Conservation (phyloP, 2,113 vertebrate species). For the Alethe diademata region DNA sequence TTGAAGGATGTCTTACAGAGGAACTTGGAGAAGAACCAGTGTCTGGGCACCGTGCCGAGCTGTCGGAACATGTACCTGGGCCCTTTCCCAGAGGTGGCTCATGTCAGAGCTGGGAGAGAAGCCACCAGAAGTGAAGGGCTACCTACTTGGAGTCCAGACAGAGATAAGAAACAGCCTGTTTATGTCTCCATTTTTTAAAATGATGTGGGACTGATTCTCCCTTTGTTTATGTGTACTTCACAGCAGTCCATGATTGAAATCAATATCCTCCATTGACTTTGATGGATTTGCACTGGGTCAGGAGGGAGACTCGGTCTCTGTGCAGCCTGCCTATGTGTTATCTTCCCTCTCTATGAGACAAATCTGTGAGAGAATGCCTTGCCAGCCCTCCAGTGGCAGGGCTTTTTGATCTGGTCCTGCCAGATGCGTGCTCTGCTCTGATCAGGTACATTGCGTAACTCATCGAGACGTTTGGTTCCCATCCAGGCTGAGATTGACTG, state of each 20-base stretch:
- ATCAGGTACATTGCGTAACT: background rate
- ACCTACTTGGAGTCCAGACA: background rate
- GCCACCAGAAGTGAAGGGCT: background rate
- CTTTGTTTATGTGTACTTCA: background rate
- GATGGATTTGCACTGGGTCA: constrained; percentile 14
- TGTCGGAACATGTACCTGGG: background rate
- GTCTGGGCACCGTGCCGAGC: background rate
- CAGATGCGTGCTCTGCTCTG: background rate
- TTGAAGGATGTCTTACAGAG: background rate
- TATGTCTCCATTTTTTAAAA: background rate
- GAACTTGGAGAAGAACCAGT: background rate
- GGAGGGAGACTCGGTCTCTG: background rate
- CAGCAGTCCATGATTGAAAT: background rate
- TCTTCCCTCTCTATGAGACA: background rate
- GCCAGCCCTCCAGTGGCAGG: background rate
- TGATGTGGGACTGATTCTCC: background rate
- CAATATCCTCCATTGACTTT: constrained; percentile 31
- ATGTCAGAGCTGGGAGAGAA: background rate
- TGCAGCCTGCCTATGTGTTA: background rate
- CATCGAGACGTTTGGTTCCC: background rate
- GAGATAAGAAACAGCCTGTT: background rate
- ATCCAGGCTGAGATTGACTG: background rate
- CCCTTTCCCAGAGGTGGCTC: background rate
- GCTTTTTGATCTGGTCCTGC: background rate
- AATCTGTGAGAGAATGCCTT: background rate